Percentiles rank a stretch among this genome's conserved stretches.
These are phyloP conservation scores for Patagioenas fasciata DNA, from an alignment of 2,113 vertebrate species.

Conservation along the genomic window DNA sequence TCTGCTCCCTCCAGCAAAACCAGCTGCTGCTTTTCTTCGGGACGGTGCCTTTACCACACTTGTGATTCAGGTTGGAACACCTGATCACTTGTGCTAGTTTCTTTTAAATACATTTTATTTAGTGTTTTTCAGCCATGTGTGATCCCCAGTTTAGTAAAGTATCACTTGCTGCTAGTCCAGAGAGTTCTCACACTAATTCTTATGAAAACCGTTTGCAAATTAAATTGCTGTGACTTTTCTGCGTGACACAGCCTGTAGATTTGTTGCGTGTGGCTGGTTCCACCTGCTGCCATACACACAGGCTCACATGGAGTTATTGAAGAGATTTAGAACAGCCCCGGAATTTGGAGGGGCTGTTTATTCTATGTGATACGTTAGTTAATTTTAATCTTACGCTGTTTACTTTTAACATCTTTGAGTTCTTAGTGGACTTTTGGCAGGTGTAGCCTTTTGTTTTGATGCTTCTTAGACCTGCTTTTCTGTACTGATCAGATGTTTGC, in stretches of 20 bases:
- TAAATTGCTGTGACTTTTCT: not conserved
- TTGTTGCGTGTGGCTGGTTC: not conserved
- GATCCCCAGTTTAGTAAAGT: not conserved
- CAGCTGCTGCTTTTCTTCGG: not conserved
- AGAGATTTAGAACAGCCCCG: not conserved
- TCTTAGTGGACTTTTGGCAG: not conserved
- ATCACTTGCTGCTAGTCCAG: not conserved
- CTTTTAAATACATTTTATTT: not conserved
- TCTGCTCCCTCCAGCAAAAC: not conserved
- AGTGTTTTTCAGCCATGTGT: not conserved
- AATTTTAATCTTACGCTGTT: not conserved
- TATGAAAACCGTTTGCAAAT: not conserved
- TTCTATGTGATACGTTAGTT: not conserved
- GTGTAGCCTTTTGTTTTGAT: not conserved
- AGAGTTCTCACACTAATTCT: not conserved
- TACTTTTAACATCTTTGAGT: not conserved
- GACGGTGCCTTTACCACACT: not conserved
- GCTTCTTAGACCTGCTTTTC: not conserved
- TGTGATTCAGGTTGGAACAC: not conserved
- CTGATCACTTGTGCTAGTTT: not conserved
- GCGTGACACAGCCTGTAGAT: not conserved
- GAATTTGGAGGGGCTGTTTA: not conserved
- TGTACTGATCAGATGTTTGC: not conserved
- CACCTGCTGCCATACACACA: no score
- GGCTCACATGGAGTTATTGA: not conserved